phyloP scores from a whole-genome alignment of 2,113 vertebrate genomes.

The Malaclemys terrapin region DNA sequence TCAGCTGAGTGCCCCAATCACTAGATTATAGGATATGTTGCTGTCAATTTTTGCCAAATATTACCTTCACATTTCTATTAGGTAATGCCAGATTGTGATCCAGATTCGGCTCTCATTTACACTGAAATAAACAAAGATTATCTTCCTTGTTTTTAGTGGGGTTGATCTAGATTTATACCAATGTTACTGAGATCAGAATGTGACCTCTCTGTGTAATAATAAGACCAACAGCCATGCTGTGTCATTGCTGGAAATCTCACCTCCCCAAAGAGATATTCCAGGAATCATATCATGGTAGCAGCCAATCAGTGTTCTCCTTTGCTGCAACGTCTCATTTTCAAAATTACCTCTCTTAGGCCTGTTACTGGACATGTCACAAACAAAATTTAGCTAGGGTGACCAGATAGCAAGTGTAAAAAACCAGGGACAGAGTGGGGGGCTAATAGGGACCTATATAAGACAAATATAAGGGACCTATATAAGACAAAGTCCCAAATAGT shows the following conservation, averaged over 20 bases:
- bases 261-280: background rate
- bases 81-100: background rate
- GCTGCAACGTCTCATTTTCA: slow-evolving; percentile 12
- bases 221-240: background rate
- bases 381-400: background rate
- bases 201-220: background rate
- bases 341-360: slow-evolving; percentile 28
- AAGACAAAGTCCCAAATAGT: too few relatives aligned
- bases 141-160: background rate
- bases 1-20: too few relatives aligned
- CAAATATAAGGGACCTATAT: too few relatives aligned
- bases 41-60: background rate
- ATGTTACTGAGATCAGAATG: background rate
- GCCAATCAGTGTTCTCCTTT: background rate
- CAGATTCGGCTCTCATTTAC: background rate
- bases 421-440: too few relatives aligned
- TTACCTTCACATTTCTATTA: background rate
- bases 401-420: too few relatives aligned
- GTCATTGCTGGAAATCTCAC: background rate
- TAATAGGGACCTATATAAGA: too few relatives aligned
- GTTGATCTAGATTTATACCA: background rate
- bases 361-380: slow-evolving; percentile 43
- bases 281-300: slow-evolving; percentile 11
- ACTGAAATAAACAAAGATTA: background rate
- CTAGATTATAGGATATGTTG: background rate